phyloP scores from a whole-genome alignment of 2,888 invertebrate species.

The Monopis laevigella region DNA sequence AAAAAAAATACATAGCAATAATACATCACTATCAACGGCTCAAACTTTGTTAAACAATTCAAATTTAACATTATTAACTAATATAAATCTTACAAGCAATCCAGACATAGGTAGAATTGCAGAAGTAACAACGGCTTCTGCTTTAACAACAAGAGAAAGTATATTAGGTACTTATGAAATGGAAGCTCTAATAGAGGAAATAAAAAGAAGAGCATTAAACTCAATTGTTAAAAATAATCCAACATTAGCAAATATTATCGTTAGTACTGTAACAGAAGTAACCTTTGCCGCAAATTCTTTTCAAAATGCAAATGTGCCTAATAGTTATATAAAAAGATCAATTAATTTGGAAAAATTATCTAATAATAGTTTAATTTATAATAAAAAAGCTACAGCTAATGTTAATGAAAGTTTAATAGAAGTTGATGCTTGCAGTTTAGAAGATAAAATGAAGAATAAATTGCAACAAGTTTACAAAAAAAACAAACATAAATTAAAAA shows the following conservation, averaged over 20 bases:
- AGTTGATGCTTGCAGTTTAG: slow-evolving; percentile 18
- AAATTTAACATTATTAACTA: no score
- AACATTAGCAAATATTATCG: slow-evolving; percentile 26
- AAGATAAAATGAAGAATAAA: slow-evolving; percentile 30
- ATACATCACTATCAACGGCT: no score
- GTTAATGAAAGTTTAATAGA: neutral
- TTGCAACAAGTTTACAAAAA: slow-evolving; percentile 30
- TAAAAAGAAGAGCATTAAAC: slow-evolving; percentile 33
- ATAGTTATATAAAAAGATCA: no score
- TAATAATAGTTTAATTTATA: neutral
- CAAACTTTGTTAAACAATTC: no score
- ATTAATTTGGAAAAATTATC: no score
- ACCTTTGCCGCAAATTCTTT: slow-evolving; percentile 26
- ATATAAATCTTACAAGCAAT: neutral
- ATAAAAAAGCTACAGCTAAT: neutral
- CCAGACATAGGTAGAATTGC: neutral
- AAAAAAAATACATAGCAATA: no score
- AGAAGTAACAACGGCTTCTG: neutral
- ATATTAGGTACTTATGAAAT: slow-evolving; percentile 30
- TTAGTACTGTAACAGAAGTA: slow-evolving; percentile 30
- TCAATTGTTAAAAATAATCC: slow-evolving; percentile 28
- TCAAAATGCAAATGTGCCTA: neutral
- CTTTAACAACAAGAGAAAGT: no score
- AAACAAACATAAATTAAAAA: slow-evolving; percentile 30
- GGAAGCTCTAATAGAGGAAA: slow-evolving; percentile 34